phyloP scores from a whole-genome alignment of 1,140 invertebrate species.

The Hyposmocoma kahamanoa region DNA sequence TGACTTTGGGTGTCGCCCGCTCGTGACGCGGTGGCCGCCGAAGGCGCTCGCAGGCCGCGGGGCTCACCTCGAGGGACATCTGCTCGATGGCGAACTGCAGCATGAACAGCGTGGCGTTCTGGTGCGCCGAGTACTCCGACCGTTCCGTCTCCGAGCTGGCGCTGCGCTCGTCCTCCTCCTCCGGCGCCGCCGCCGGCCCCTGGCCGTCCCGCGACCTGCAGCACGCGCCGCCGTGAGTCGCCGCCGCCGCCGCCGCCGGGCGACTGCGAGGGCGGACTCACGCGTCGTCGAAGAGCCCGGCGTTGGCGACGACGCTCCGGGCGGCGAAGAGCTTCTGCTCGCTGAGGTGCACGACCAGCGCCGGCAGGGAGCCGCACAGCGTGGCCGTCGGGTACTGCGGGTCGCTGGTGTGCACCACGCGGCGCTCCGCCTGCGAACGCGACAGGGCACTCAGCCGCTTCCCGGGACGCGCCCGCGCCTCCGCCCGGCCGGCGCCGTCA shows the following conservation, averaged over 20 bases:
- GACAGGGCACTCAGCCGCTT: neutral
- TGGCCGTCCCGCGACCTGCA: conserved; percentile 12
- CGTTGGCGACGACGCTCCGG: conserved; percentile 67
- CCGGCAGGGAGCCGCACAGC: conserved; percentile 88
- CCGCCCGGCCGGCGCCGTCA: too few relatives aligned
- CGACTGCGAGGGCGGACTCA: neutral
- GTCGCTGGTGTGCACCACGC: conserved; percentile 87
- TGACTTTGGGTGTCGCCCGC: too few relatives aligned
- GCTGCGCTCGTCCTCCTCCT: conserved; percentile 31
- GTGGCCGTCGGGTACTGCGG: conserved; percentile 89
- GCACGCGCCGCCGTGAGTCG: conserved; percentile 4
- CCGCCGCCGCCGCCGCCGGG: conserved; percentile 11
- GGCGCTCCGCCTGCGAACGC: conserved; percentile 78
- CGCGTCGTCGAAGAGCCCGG: conserved; percentile 19
- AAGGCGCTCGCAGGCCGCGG: neutral
- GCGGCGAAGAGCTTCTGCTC: conserved; percentile 88
- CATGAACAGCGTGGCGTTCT: conserved; percentile 81
- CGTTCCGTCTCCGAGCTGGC: conserved; percentile 57
- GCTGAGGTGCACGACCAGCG: conserved; percentile 91
- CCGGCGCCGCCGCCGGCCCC: conserved; percentile 2
- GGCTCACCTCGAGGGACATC: conserved; percentile 83
- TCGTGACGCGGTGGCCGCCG: too few relatives aligned
- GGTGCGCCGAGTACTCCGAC: conserved; percentile 70
- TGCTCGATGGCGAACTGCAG: conserved; percentile 92
- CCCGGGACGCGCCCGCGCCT: neutral